A percentile compares a stretch with the other conserved stretches of the same genome.
These are phyloP conservation scores for Paramormyrops hopkinsi DNA, from an alignment of 2,797 vertebrate genomes.

Conservation along the genomic window DNA sequence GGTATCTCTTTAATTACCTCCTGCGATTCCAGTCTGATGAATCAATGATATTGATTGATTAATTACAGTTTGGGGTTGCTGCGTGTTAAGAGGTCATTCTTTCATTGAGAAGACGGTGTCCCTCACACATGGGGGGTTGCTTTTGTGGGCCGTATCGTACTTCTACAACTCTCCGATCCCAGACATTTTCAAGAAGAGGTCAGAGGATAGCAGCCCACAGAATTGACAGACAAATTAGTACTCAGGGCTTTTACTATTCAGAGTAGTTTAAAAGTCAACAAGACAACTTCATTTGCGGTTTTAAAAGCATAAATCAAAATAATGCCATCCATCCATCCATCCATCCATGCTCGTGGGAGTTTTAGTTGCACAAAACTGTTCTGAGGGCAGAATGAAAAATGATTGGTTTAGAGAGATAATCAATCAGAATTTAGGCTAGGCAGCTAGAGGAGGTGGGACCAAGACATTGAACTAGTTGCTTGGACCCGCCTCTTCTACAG, in stretches of 20 bases:
- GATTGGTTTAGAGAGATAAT: neutral
- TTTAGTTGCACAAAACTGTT: neutral
- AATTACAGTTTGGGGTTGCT: constrained; percentile 28
- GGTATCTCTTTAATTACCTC: constrained; percentile 37
- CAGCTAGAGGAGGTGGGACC: neutral
- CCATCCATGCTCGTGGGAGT: neutral
- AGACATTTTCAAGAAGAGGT: neutral
- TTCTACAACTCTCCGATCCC: neutral
- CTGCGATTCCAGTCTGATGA: constrained; percentile 32
- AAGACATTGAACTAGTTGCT: neutral
- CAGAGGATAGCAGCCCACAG: neutral
- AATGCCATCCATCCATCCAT: neutral
- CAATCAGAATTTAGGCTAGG: neutral
- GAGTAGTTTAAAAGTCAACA: neutral
- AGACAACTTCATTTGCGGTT: neutral
- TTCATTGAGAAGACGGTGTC: neutral
- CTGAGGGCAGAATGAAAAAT: neutral
- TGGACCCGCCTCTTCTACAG: neutral
- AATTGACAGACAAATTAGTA: neutral
- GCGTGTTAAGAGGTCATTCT: constrained; percentile 29
- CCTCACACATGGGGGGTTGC: neutral
- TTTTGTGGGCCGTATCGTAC: neutral
- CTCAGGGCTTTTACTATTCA: neutral
- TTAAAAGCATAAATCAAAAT: neutral
- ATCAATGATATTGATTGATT: constrained; percentile 35